phyloP scores from a whole-genome alignment of 2,113 vertebrate genomes.

The Pterocles gutturalis region DNA sequence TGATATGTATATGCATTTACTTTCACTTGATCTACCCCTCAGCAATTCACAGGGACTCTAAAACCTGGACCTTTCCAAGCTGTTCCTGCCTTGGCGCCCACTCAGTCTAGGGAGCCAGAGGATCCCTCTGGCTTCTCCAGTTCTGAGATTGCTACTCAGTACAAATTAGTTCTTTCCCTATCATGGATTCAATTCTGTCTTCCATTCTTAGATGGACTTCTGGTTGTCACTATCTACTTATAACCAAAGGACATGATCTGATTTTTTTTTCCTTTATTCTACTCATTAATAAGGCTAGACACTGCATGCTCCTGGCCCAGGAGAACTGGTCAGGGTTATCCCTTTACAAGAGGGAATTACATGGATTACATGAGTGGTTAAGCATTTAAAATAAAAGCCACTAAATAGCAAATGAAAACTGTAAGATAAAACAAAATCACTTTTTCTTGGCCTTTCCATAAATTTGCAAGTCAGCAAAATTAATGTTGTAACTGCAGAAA shows the following conservation, averaged over 20 bases:
- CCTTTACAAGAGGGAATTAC: background rate
- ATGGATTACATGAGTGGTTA: background rate
- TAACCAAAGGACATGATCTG: background rate
- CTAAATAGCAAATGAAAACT: background rate
- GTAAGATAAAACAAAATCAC: background rate
- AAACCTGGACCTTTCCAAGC: background rate
- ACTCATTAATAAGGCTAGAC: background rate
- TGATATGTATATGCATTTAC: fast-evolving
- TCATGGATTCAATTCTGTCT: background rate
- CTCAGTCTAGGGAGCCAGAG: background rate
- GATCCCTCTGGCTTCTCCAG: background rate
- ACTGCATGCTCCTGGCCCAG: background rate
- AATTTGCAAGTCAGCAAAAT: slow-evolving; percentile 11
- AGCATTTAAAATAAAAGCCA: background rate
- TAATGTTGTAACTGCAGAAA: background rate
- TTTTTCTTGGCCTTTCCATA: background rate
- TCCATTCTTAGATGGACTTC: background rate
- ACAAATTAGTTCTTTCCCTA: background rate
- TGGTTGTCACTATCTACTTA: background rate
- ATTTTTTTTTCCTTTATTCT: background rate
- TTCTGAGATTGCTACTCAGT: background rate
- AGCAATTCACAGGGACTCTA: background rate
- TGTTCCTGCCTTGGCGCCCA: background rate
- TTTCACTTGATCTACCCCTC: background rate
- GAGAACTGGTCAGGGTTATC: background rate